Percentiles rank a stretch among this genome's conserved stretches.
These are phyloP conservation scores for Hippoglossus hippoglossus DNA, from an alignment of 2,797 vertebrate species.

Conservation along the genomic window DNA sequence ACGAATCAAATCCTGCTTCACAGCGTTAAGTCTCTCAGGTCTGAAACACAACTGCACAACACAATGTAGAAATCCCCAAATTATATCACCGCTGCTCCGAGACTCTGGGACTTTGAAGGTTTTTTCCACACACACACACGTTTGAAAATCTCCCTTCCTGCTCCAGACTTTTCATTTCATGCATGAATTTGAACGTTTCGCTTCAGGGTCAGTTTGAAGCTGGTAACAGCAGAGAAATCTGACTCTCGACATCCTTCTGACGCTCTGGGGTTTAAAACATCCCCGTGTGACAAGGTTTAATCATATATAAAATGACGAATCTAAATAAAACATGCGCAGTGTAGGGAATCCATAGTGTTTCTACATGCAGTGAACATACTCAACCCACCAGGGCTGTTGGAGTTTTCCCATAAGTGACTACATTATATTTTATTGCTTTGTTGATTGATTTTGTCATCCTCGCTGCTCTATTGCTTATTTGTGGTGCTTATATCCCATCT, in stretches of 20 bases:
- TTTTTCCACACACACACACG: constrained; percentile 8
- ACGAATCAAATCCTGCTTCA: no score
- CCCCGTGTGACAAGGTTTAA: no score
- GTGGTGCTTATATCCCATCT: neutral
- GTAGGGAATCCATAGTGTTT: neutral
- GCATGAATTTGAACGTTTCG: constrained; percentile 39
- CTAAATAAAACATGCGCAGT: neutral
- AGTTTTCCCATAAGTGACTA: constrained; percentile 1
- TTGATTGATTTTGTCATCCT: constrained; percentile 8
- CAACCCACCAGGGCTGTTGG: neutral
- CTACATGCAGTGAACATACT: neutral
- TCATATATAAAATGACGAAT: neutral
- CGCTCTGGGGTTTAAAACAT: neutral
- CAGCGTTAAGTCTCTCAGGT: no score
- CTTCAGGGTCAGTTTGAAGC: constrained; percentile 6
- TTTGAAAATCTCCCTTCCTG: neutral
- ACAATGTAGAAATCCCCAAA: no score
- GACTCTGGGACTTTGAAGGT: constrained; percentile 19
- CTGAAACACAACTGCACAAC: no score
- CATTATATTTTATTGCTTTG: neutral
- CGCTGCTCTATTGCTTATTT: constrained; percentile 23
- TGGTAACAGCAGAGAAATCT: constrained; percentile 3
- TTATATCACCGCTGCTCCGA: neutral
- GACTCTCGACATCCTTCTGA: neutral
- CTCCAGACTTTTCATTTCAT: constrained; percentile 38